Conservation (phyloP, 2,888 invertebrate genomes). For the Torymus aiolomorphi region DNA sequence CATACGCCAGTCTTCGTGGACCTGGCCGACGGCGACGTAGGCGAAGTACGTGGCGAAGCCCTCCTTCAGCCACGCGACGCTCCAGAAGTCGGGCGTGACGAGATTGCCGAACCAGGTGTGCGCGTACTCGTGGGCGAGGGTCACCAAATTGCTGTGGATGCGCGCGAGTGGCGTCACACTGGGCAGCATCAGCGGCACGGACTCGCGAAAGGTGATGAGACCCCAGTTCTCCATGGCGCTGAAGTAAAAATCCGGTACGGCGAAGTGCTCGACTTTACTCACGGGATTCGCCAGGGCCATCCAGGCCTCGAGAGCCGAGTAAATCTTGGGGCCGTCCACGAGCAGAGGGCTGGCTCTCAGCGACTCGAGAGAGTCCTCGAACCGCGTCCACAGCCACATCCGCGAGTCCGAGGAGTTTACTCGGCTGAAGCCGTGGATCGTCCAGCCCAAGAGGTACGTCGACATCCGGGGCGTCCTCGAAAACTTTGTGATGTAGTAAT, state of each 20-base stretch:
- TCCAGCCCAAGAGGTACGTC: constrained; percentile 68
- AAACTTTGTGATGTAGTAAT: constrained; percentile 54
- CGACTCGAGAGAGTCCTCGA: not conserved
- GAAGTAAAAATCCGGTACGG: constrained; percentile 89
- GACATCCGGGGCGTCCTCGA: constrained; percentile 66
- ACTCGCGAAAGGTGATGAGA: constrained; percentile 83
- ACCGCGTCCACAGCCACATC: constrained; percentile 39
- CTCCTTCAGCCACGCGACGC: constrained; percentile 84
- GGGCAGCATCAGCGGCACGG: constrained; percentile 58
- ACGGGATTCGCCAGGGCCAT: constrained; percentile 62
- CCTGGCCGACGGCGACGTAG: constrained; percentile 67
- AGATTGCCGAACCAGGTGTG: constrained; percentile 88
- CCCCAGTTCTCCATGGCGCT: constrained; percentile 98
- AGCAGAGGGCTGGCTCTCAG: constrained; percentile 7
- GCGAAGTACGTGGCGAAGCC: constrained; percentile 82
- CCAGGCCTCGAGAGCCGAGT: constrained; percentile 60
- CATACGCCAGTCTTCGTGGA: constrained; percentile 75
- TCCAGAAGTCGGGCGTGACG: constrained; percentile 84
- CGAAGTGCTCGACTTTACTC: constrained; percentile 86
- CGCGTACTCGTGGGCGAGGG: constrained; percentile 75
- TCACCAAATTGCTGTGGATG: constrained; percentile 68
- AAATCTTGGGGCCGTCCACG: constrained; percentile 60
- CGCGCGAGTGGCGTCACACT: constrained; percentile 56
- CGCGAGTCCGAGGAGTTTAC: constrained; percentile 34
- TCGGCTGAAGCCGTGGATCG: constrained; percentile 63